Conservation (phyloP, 2,888 invertebrate genomes). For the Gasteruption jaculator region DNA sequence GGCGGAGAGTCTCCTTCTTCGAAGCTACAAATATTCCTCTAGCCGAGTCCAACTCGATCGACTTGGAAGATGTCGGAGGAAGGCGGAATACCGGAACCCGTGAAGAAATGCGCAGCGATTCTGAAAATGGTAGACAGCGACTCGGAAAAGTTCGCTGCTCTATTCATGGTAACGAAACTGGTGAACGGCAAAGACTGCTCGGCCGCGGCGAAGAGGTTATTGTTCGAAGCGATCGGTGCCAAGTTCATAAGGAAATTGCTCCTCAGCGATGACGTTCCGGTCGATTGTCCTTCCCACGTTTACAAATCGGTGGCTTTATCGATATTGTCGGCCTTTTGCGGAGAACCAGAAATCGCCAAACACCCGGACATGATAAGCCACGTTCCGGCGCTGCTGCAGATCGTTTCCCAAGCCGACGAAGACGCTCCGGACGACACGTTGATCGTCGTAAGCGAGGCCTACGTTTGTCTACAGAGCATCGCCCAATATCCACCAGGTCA, state of each 20-base stretch:
- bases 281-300: conserved; percentile 83
- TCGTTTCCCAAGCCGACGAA: conserved; percentile 79
- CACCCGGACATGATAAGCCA: conserved; percentile 80
- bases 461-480: conserved; percentile 76
- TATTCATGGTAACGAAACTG: conserved; percentile 88
- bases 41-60: too few relatives aligned
- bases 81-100: conserved; percentile 65
- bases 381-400: conserved; percentile 77
- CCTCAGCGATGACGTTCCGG: conserved; percentile 70
- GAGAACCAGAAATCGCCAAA: conserved; percentile 73
- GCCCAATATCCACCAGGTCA: conserved; percentile 76
- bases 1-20: too few relatives aligned
- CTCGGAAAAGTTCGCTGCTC: conserved; percentile 86
- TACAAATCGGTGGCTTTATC: conserved; percentile 89
- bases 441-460: conserved; percentile 82
- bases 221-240: conserved; percentile 88
- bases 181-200: conserved; percentile 80
- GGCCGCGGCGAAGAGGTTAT: conserved; percentile 66
- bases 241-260: conserved; percentile 79
- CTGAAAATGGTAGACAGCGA: conserved; percentile 77
- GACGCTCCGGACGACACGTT: conserved; percentile 82
- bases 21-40: too few relatives aligned
- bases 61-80: conserved; percentile 18
- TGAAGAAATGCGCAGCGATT: conserved; percentile 79
- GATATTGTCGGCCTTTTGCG: conserved; percentile 81